phyloP scores from a whole-genome alignment of 2,797 vertebrate genomes.

The Capromys pilorides region DNA sequence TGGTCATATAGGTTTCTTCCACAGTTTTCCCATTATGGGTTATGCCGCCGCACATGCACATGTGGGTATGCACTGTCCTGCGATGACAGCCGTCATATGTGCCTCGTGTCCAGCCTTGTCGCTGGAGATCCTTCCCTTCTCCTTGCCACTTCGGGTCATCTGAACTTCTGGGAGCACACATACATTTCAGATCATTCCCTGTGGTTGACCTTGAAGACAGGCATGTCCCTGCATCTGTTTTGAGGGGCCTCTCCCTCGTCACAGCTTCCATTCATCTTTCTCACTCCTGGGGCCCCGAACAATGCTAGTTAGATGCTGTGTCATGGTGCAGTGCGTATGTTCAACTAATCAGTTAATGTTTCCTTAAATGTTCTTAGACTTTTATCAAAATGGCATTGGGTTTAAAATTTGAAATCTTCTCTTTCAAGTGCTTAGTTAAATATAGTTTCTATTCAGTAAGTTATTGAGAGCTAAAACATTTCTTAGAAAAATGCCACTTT shows the following conservation, averaged over 20 bases:
- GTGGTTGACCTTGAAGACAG: neutral
- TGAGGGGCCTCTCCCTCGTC: neutral
- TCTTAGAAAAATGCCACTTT: conserved; percentile 9
- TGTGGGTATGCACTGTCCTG: neutral
- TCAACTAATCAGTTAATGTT: neutral
- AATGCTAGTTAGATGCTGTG: neutral
- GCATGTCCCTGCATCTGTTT: neutral
- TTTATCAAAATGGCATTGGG: neutral
- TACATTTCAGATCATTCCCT: neutral
- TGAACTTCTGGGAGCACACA: neutral
- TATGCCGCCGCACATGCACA: neutral
- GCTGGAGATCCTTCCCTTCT: neutral
- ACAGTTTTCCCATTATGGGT: neutral
- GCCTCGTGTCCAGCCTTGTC: neutral
- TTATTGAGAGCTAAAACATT: neutral
- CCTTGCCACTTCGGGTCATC: neutral
- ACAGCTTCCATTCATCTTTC: neutral
- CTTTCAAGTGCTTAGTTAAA: neutral
- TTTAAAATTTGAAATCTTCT: conserved; percentile 25
- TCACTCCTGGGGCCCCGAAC: neutral
- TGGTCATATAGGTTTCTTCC: neutral
- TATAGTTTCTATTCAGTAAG: neutral
- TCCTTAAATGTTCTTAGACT: neutral
- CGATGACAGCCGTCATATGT: neutral
- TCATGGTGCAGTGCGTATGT: neutral